A percentile compares a stretch with the other conserved stretches of the same genome.
Conservation (phyloP, 2,888 invertebrate species). For the Parnassius apollo region DNA sequence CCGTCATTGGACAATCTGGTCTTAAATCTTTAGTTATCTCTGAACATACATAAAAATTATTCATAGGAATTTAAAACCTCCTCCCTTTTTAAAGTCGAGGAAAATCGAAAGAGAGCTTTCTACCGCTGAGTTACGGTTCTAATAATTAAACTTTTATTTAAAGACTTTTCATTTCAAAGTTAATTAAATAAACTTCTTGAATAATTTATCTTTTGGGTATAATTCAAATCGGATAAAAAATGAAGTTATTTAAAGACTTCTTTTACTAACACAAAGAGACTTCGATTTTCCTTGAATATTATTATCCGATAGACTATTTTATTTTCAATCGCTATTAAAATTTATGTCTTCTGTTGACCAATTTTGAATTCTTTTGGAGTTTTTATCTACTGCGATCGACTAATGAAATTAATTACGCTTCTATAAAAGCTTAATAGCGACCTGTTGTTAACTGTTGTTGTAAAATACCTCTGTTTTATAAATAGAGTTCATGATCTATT, state of each 20-base stretch:
- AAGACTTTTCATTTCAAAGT: neutral
- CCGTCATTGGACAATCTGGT: too few relatives aligned
- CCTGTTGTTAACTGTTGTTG: too few relatives aligned
- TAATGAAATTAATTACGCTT: neutral
- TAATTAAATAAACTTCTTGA: neutral
- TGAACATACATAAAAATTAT: too few relatives aligned
- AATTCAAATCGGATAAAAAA: neutral
- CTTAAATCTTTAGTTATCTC: too few relatives aligned
- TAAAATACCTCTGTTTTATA: too few relatives aligned
- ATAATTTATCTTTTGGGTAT: neutral
- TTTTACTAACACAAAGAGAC: constrained; percentile 1
- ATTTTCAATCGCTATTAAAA: constrained; percentile 45
- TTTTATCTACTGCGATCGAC: constrained; percentile 1
- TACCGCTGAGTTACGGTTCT: too few relatives aligned
- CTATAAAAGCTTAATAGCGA: neutral
- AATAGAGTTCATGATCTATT: too few relatives aligned
- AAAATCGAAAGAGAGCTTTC: too few relatives aligned
- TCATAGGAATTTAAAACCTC: too few relatives aligned
- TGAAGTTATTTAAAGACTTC: neutral
- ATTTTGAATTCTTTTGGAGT: constrained; percentile 28
- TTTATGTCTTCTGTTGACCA: constrained; percentile 45
- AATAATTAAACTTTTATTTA: too few relatives aligned
- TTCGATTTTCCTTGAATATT: constrained; percentile 6
- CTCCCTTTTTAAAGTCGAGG: too few relatives aligned
- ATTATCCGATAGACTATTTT: constrained; percentile 37